phyloP scores from a whole-genome alignment of 2,113 vertebrate species.

The Aepyceros melampus region DNA sequence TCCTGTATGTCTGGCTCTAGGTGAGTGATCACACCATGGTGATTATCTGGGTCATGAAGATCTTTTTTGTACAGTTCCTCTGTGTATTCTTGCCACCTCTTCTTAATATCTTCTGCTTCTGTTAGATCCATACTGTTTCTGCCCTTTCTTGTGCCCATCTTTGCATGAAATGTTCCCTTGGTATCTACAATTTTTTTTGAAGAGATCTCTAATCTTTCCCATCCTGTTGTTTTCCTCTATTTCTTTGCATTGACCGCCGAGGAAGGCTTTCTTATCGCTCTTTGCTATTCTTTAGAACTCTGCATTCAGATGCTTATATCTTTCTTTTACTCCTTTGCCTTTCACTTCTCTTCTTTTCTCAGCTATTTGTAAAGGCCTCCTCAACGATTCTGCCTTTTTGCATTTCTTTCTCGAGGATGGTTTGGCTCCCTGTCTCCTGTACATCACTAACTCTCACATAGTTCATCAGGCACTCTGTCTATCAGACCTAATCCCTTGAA shows the following conservation, averaged over 20 bases:
- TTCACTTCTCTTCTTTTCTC: neutral
- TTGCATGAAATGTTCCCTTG: too few species aligned
- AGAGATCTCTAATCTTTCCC: neutral
- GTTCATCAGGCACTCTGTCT: neutral
- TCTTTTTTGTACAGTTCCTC: too few species aligned
- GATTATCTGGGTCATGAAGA: too few species aligned
- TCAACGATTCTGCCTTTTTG: neutral
- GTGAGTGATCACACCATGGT: too few species aligned
- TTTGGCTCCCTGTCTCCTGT: neutral
- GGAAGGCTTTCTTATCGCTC: neutral
- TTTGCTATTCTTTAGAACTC: neutral
- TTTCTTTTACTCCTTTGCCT: neutral
- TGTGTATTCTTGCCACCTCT: too few species aligned
- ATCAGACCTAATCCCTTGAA: neutral
- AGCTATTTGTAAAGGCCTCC: neutral
- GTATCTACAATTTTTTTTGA: neutral
- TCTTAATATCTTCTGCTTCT: too few species aligned
- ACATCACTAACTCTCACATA: neutral
- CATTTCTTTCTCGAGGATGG: neutral
- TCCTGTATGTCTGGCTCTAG: too few species aligned
- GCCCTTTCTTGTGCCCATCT: rapidly evolving
- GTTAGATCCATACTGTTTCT: too few species aligned
- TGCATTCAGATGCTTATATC: rapidly evolving
- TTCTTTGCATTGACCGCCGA: neutral
- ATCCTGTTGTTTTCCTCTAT: neutral